These are phyloP conservation scores for Anoplius nigerrimus DNA, from an alignment of 2,888 invertebrate species.

Conservation along the genomic window DNA sequence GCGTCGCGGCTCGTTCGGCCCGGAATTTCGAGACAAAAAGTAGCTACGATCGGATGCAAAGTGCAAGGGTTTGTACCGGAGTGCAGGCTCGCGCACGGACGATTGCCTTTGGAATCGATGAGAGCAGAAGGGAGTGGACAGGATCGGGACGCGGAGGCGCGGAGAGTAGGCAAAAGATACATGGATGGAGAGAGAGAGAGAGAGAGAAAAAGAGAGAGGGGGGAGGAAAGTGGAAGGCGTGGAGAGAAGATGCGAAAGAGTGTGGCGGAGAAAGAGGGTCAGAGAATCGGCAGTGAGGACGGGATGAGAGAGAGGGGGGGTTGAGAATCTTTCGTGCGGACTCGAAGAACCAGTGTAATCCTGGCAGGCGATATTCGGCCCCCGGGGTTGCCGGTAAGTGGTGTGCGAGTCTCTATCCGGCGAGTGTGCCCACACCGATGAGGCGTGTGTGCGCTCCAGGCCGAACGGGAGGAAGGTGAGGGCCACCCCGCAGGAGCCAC, in stretches of 20 bases:
- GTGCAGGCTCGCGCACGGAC: slow-evolving; percentile 24
- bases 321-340: slow-evolving; percentile 29
- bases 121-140: slow-evolving; percentile 31
- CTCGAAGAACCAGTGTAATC: slow-evolving; percentile 38
- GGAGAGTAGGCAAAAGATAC: too few species aligned
- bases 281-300: too few species aligned
- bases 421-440: slow-evolving; percentile 19
- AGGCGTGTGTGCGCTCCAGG: slow-evolving; percentile 22
- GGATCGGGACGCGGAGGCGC: background rate
- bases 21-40: too few species aligned
- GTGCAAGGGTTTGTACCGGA: slow-evolving; percentile 13
- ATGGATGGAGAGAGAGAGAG: background rate
- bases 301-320: too few species aligned
- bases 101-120: slow-evolving; percentile 38
- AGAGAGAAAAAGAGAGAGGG: slow-evolving; percentile 9
- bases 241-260: slow-evolving; percentile 10
- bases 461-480: slow-evolving; percentile 19
- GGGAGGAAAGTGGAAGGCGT: background rate
- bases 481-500: slow-evolving; percentile 9
- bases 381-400: slow-evolving; percentile 5
- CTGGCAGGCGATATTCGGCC: slow-evolving; percentile 46
- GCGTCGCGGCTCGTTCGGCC: too few species aligned
- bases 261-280: background rate
- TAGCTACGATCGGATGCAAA: slow-evolving; percentile 23
- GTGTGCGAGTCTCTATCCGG: too few species aligned